These are phyloP conservation scores for Hartigia nigra DNA, from an alignment of 2,888 invertebrate genomes.

Conservation along the genomic window DNA sequence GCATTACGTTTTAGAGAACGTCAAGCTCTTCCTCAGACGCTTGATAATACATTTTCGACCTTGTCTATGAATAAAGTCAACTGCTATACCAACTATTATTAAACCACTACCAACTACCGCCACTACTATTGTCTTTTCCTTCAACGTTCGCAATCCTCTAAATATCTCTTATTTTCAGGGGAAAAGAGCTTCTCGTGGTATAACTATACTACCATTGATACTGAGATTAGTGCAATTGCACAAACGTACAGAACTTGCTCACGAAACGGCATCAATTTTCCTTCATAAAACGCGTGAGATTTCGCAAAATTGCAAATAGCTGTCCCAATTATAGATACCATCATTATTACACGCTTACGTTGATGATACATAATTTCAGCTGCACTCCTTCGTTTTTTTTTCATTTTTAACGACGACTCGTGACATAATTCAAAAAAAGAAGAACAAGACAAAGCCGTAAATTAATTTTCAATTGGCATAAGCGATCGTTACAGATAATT, in stretches of 20 bases:
- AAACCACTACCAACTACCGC: background rate
- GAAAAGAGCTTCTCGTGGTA: background rate
- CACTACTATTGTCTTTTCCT: background rate
- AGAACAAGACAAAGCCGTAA: background rate
- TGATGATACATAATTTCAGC: background rate
- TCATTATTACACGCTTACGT: background rate
- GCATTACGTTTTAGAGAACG: conserved; percentile 6
- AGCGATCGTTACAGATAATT: too few species aligned
- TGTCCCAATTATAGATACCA: background rate
- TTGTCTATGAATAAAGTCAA: background rate
- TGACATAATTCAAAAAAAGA: background rate
- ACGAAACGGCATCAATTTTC: background rate
- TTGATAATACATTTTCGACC: background rate
- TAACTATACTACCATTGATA: background rate
- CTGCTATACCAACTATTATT: background rate
- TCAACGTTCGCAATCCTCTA: background rate
- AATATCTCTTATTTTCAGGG: background rate
- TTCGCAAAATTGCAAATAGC: background rate
- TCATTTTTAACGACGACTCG: background rate
- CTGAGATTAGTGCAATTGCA: background rate
- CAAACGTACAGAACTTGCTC: background rate
- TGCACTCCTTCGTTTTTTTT: background rate
- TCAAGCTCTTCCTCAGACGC: background rate
- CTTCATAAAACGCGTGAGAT: background rate
- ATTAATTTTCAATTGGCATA: background rate